Percentiles rank a stretch among this genome's conserved stretches.
phyloP scores from a whole-genome alignment of 2,113 vertebrate species.

The Crypturellus undulatus region DNA sequence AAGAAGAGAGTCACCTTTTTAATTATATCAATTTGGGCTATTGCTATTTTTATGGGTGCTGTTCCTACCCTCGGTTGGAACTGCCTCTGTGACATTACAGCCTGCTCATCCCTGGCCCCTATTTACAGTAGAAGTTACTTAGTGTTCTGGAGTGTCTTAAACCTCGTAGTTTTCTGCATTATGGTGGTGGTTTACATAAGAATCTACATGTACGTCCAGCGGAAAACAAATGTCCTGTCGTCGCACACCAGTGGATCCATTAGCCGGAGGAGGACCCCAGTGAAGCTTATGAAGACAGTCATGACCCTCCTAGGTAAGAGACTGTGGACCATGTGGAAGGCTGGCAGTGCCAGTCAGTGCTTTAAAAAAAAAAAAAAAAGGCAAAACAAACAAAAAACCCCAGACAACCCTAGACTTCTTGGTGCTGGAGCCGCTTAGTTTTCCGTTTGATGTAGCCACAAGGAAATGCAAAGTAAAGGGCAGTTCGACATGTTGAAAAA shows the following conservation, averaged over 20 bases:
- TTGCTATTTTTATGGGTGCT: conserved; percentile 94
- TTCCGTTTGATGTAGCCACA: neutral
- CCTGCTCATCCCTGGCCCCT: conserved; percentile 91
- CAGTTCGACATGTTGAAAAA: fast-evolving
- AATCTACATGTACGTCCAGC: conserved; percentile 94
- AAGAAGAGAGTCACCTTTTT: conserved; percentile 93
- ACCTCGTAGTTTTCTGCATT: conserved; percentile 90
- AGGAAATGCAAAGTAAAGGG: neutral
- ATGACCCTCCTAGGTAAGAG: conserved; percentile 95
- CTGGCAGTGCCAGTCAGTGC: neutral
- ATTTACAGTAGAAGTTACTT: conserved; percentile 96
- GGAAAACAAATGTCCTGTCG: conserved; percentile 87
- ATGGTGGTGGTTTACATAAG: conserved; percentile 93
- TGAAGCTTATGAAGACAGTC: conserved; percentile 99
- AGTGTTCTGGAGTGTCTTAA: conserved; percentile 93
- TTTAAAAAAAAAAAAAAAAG: neutral
- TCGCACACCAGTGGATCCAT: conserved; percentile 89
- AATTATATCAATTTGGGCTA: conserved; percentile 89
- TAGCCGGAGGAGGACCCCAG: conserved; percentile 89
- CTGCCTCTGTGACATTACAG: conserved; percentile 89
- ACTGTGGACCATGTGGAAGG: neutral
- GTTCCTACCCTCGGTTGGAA: conserved; percentile 97
- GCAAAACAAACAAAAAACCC: no score
- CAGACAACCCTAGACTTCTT: fast-evolving
- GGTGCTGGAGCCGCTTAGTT: neutral